Base-by-base conservation (phyloP, 2,797 vertebrate species). In the Coregonus suidteri region DNA sequence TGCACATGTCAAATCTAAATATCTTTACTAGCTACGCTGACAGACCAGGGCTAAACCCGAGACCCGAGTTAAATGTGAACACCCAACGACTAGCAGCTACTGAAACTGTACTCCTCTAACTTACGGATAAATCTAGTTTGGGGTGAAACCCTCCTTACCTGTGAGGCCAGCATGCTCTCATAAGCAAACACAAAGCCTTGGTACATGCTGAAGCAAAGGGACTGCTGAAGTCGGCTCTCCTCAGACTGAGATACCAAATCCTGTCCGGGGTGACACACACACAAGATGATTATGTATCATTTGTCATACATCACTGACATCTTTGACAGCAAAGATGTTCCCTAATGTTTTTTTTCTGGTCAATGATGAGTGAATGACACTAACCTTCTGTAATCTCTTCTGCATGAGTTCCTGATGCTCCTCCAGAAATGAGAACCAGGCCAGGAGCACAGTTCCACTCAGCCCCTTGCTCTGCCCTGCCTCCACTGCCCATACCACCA, bases 121-220 rank as follows among this genome's bases (percentile, higher is more conserved):
- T 15, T 15, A 4, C 16, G 65, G 31, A 67, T 18, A 20, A 30
- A 64, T 9, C 3, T 64, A 15, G 34, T 35, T 67, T 35, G 31
- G 65, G 31, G 30, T 35, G 64, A 35, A 35, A 68, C 16, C 20
- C 20, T 53, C 0, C 66, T 85, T 92, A 98, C 97, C 96, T 96
- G 94, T 82, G 92, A 93, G 75, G 87, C 80, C 7, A 92, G 90
- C 80, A 96, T 91, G 90, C 95, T 93, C 9, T 96, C 92, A 1
- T 94, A 94, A 3, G 94, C 87, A 80, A 92, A 84, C 0, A 81
- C 88, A 6, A 95, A 92, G 65, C 94, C 94, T 77, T 96, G 91
- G 80, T 95, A 96, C 81, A 97, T 86, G 82, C 87, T 95, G 81
- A 91, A 88, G 87, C 94, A 97, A 18, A 95, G 84, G 1, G 90